phyloP scores from a whole-genome alignment of 1,140 invertebrate species.

The Eupeodes corollae region DNA sequence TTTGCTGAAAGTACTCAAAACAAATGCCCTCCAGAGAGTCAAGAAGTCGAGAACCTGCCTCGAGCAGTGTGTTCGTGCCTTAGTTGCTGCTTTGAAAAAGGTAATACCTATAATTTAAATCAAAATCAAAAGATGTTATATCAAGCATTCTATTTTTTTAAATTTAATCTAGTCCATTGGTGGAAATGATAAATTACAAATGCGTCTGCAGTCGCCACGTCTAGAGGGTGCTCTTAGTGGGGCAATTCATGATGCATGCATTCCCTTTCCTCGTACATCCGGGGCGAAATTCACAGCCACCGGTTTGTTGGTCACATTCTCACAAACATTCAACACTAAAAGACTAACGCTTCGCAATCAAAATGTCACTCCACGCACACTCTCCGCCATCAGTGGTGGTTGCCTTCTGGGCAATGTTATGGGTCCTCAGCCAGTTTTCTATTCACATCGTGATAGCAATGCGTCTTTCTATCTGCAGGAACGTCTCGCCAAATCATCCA shows the following conservation, averaged over 20 bases:
- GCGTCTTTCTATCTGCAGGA: slow-evolving; percentile 76
- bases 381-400: slow-evolving; percentile 56
- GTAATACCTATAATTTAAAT: slow-evolving; percentile 20
- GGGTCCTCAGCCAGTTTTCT: slow-evolving; percentile 41
- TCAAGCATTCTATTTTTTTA: neutral
- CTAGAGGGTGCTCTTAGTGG: slow-evolving; percentile 37
- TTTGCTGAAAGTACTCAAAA: slow-evolving; percentile 57
- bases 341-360: slow-evolving; percentile 41
- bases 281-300: slow-evolving; percentile 86
- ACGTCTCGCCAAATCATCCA: slow-evolving; percentile 42
- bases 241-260: slow-evolving; percentile 60
- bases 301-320: slow-evolving; percentile 74
- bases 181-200: slow-evolving; percentile 32
- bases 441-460: slow-evolving; percentile 41
- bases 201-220: slow-evolving; percentile 31
- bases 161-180: slow-evolving; percentile 9
- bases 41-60: slow-evolving; percentile 67
- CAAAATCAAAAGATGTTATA: too few species aligned
- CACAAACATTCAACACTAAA: slow-evolving; percentile 61
- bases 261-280: slow-evolving; percentile 88
- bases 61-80: slow-evolving; percentile 64
- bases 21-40: slow-evolving; percentile 61
- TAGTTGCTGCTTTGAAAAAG: slow-evolving; percentile 57
- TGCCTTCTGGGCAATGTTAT: slow-evolving; percentile 42
- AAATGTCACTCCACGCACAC: slow-evolving; percentile 38